Evolutionary conservation across 2,888 invertebrate genomes (phyloP).

Genomic region (Cryptocephalus primarius): DNA sequence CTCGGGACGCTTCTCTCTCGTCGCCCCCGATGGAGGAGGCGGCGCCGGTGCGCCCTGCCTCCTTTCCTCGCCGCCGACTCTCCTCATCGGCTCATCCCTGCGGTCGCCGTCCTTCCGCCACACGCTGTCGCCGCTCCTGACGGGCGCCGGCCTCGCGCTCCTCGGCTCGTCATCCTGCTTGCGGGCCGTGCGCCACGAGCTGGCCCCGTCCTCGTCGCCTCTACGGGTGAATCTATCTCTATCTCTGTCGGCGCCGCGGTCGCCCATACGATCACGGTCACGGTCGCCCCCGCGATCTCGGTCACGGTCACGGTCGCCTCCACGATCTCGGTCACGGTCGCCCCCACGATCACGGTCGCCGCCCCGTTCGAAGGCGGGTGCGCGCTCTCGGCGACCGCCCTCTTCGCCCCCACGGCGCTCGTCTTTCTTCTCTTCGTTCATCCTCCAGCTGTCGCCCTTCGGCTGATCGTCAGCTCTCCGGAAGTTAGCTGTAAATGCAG

Average conservation of each 20-base stretch:
- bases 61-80: constrained; percentile 8
- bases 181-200: constrained; percentile 14
- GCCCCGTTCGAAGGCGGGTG: constrained; percentile 3
- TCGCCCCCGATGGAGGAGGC: constrained; percentile 19
- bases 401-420: constrained; percentile 4
- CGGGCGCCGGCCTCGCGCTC: constrained; percentile 7
- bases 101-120: constrained; percentile 13
- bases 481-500: constrained; percentile 7
- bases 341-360: constrained; percentile 10
- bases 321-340: constrained; percentile 9
- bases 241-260: constrained; percentile 1
- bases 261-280: constrained; percentile 4
- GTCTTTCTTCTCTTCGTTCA: constrained; percentile 10
- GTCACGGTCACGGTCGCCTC: constrained; percentile 1
- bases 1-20: constrained; percentile 13
- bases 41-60: constrained; percentile 15
- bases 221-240: background rate
- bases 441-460: constrained; percentile 10
- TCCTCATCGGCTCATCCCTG: constrained; percentile 18
- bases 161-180: constrained; percentile 12
- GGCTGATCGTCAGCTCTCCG: constrained; percentile 9
- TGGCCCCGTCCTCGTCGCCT: constrained; percentile 15
- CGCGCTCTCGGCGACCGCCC: constrained; percentile 8
- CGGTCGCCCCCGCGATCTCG: constrained; percentile 2
- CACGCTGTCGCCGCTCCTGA: constrained; percentile 6